phyloP scores from a whole-genome alignment of 2,797 vertebrate genomes.

The Vireo griseus region DNA sequence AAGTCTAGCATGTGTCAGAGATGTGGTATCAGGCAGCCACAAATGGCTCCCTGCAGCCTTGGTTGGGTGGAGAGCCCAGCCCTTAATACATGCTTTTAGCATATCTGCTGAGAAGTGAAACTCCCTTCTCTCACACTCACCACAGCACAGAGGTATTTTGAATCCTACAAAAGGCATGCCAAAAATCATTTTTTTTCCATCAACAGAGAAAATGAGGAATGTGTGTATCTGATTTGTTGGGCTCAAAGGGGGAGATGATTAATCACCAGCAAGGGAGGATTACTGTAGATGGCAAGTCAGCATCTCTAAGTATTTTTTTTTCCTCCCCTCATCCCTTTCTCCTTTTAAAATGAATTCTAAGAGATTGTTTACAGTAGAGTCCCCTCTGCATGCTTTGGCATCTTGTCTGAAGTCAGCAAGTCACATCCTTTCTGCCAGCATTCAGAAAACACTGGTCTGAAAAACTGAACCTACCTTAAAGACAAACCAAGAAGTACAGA shows the following conservation, averaged over 20 bases:
- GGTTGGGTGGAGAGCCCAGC: background rate
- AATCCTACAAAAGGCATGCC: conserved; percentile 15
- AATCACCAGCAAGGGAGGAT: conserved; percentile 34
- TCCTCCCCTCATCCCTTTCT: background rate
- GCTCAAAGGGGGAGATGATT: background rate
- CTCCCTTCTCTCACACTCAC: background rate
- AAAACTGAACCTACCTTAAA: background rate
- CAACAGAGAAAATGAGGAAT: conserved; percentile 42
- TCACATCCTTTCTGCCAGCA: background rate
- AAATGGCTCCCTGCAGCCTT: background rate
- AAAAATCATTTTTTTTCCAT: conserved; percentile 35
- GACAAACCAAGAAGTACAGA: background rate
- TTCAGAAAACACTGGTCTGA: background rate
- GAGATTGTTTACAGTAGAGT: background rate
- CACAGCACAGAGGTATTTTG: conserved; percentile 31
- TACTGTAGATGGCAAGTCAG: conserved; percentile 31
- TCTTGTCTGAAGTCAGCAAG: conserved; percentile 21
- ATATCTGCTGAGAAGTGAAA: conserved; percentile 12
- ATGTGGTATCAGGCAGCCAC: background rate
- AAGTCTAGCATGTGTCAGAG: background rate
- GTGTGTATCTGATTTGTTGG: conserved; percentile 8
- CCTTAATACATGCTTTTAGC: background rate
- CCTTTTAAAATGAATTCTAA: conserved; percentile 30
- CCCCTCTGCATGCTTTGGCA: background rate
- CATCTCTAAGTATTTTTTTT: conserved; percentile 44